phyloP scores from a whole-genome alignment of 1,140 invertebrate genomes.

The Lucilia cuprina region DNA sequence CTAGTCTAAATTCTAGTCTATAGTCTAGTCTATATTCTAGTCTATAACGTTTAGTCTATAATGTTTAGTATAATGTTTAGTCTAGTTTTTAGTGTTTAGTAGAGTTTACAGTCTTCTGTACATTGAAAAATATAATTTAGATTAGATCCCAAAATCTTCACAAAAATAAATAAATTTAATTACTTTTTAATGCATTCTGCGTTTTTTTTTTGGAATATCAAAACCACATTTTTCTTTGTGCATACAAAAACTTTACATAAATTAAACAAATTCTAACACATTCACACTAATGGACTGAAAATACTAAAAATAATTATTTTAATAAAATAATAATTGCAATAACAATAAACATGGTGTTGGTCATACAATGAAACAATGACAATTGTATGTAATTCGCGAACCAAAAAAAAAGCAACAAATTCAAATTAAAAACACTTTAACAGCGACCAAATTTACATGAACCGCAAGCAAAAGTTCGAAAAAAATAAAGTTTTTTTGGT shows the following conservation, averaged over 20 bases:
- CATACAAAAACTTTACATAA: not conserved
- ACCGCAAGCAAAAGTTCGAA: not conserved
- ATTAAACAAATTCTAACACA: not conserved
- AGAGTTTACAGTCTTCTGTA: too few species aligned
- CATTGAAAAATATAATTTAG: too few species aligned
- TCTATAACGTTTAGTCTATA: too few species aligned
- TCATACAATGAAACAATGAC: not conserved
- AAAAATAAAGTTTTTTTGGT: too few species aligned
- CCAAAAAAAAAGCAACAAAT: not conserved
- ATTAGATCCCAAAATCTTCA: too few species aligned
- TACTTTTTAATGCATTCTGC: too few species aligned
- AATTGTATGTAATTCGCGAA: not conserved
- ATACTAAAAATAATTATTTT: not conserved
- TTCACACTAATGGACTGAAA: not conserved
- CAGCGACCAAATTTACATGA: not conserved
- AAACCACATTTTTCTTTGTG: not conserved
- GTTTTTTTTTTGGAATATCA: not conserved
- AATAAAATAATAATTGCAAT: constrained; percentile 7
- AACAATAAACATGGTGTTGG: not conserved
- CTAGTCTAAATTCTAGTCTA: too few species aligned
- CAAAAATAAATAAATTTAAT: too few species aligned
- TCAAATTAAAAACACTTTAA: not conserved
- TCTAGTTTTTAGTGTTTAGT: too few species aligned
- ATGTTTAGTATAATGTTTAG: too few species aligned
- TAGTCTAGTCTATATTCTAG: too few species aligned